Base-by-base conservation (phyloP, 2,888 invertebrate species). In the Allygus modestus region DNA sequence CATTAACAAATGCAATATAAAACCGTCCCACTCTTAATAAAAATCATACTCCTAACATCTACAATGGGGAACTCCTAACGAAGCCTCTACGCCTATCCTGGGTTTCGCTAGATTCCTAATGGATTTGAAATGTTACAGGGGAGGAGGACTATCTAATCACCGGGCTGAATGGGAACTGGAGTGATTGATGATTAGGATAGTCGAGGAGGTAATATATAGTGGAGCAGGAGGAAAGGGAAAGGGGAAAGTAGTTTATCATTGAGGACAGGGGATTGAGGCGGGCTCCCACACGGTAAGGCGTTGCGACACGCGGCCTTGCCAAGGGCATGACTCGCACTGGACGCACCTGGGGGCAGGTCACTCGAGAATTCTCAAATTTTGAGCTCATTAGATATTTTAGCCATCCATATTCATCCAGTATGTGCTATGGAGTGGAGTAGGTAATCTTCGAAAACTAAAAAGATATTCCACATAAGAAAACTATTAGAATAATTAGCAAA, bases 241-340 rank as follows among this genome's bases (percentile, higher is more conserved):
- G 73, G 73, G 73, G 41, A 73, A 41, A 73, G 73, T 73, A 73
- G 73, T 73, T 73, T 65, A 65, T 65, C 65, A 65, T 65, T 65
- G 65, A 65, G 28, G 26, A 65, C 65, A 54, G 54, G 15, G 73
- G 41, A 73, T 73, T 20, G 73, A 73, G 41, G 37, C 41, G 20
- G 33, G 23, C 73, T 41, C 73, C 73, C 41, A 73, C 73, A n/a
- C 73, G 33, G n/a, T 7, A 23, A n/a, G 12, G 37, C 0, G 41
- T 73, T 73, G 73, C 73, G 20, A 41, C 73, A 73, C 5, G 73
- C 11, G 69, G 33, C 73, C 41, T 33, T 73, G 41, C 20, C 73
- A 73, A 33, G 26, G 41, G 33, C 69, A 61, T 12, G 23, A 51
- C 17, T 51, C n/a, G 26, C 20, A 20, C 9, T 2, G 58, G 23